Percentiles rank a stretch among this genome's conserved stretches.
These are phyloP conservation scores for Acanthaster planci DNA, from an alignment of 35 echinoderm and acorn worm genomes.

Conservation along the genomic window DNA sequence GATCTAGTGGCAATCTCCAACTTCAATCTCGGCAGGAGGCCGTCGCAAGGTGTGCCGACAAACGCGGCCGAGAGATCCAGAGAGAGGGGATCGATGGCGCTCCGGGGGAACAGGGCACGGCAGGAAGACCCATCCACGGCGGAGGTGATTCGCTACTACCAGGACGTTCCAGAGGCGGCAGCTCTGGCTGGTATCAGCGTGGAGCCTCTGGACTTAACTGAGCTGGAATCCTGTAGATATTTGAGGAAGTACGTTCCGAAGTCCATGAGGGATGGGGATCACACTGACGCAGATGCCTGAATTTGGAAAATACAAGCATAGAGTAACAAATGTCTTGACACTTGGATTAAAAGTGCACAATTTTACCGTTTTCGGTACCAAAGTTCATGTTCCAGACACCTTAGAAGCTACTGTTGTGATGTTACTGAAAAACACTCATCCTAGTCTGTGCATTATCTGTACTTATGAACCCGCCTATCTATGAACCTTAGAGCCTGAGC, in stretches of 20 bases:
- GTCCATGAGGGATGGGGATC: not conserved
- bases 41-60: not conserved
- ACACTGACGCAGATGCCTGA: too few species aligned
- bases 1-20: not conserved
- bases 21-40: not conserved
- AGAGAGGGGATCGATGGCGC: not conserved
- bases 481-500: too few species aligned
- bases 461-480: too few species aligned
- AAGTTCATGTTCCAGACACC: too few species aligned
- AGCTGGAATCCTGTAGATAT: slow-evolving; percentile 1
- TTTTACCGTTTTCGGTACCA: too few species aligned
- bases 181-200: slow-evolving; percentile 12
- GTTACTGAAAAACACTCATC: too few species aligned
- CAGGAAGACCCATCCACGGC: not conserved
- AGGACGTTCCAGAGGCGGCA: slow-evolving; percentile 7
- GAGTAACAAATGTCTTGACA: too few species aligned
- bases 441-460: too few species aligned
- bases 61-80: slow-evolving; percentile 6
- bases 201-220: not conserved
- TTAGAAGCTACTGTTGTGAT: too few species aligned
- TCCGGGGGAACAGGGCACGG: not conserved
- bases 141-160: slow-evolving; percentile 5
- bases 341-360: too few species aligned
- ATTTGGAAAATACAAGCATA: too few species aligned
- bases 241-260: slow-evolving; percentile 29